Conservation (phyloP, 2,797 vertebrate species). For the Podargus strigoides region DNA sequence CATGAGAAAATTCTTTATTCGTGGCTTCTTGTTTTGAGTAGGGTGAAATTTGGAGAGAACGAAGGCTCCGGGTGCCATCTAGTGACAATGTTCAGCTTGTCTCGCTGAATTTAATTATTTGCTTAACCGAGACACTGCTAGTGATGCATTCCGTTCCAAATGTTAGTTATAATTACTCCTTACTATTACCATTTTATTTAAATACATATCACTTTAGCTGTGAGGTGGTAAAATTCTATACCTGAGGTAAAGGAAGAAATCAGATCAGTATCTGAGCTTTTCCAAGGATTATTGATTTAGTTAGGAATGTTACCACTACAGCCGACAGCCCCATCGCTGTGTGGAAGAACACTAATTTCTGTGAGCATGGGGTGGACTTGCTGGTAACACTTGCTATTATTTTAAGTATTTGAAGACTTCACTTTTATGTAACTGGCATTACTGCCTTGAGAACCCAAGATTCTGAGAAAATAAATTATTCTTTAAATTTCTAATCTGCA, state of each 20-base stretch:
- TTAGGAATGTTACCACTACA: neutral
- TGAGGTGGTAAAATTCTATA: neutral
- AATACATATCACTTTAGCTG: neutral
- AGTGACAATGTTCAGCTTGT: constrained; percentile 44
- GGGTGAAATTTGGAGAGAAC: neutral
- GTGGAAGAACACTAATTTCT: neutral
- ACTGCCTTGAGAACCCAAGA: neutral
- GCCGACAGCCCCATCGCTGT: neutral
- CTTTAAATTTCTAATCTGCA: neutral
- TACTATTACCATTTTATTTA: neutral
- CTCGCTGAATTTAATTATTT: neutral
- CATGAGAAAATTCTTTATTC: neutral
- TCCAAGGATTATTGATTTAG: neutral
- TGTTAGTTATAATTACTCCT: neutral
- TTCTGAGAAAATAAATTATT: neutral
- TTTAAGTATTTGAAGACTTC: neutral
- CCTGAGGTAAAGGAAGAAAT: neutral
- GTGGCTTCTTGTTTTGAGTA: neutral
- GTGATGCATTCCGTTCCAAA: neutral
- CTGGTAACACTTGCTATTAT: neutral
- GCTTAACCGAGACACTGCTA: neutral
- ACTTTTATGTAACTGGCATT: neutral
- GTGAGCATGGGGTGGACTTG: neutral
- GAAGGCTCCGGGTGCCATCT: constrained; percentile 70
- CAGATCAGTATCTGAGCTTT: neutral